Percentiles rank a stretch among this genome's conserved stretches.
These are phyloP conservation scores for Turdus rufiventris DNA, from an alignment of 2,113 vertebrate genomes.

Conservation along the genomic window DNA sequence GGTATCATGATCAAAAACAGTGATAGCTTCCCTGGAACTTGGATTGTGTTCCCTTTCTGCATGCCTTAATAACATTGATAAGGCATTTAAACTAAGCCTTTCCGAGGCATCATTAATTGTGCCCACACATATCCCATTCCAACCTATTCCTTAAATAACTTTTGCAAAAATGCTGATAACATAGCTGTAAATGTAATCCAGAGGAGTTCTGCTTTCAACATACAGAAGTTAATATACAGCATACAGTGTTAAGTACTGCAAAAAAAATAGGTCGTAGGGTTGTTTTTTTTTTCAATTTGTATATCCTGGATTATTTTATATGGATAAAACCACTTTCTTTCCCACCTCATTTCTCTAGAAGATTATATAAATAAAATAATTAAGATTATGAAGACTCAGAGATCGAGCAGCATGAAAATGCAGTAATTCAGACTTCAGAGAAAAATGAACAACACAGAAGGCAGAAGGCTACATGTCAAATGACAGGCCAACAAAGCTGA, in stretches of 20 bases:
- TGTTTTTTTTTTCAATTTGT: not conserved
- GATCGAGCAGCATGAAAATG: not conserved
- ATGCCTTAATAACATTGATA: not conserved
- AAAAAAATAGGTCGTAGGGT: not conserved
- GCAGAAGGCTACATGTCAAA: not conserved
- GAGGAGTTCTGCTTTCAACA: not conserved
- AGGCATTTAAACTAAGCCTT: not conserved
- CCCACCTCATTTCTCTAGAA: not conserved
- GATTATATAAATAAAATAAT: not conserved
- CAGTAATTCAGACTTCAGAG: not conserved
- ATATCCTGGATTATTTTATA: not conserved
- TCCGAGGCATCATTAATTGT: constrained; percentile 6
- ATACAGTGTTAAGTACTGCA: not conserved
- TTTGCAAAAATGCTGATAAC: constrained; percentile 17
- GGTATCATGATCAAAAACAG: not conserved
- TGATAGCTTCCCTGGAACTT: constrained; percentile 11
- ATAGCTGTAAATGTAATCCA: not conserved
- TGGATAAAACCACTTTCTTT: not conserved
- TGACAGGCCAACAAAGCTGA: not conserved
- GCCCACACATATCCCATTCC: not conserved
- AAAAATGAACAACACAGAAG: not conserved
- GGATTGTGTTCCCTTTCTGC: not conserved
- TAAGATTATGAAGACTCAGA: not conserved
- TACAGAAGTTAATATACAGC: not conserved
- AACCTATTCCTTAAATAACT: not conserved